Conservation (phyloP, 2,113 vertebrate species). For the Vulpes vulpes region DNA sequence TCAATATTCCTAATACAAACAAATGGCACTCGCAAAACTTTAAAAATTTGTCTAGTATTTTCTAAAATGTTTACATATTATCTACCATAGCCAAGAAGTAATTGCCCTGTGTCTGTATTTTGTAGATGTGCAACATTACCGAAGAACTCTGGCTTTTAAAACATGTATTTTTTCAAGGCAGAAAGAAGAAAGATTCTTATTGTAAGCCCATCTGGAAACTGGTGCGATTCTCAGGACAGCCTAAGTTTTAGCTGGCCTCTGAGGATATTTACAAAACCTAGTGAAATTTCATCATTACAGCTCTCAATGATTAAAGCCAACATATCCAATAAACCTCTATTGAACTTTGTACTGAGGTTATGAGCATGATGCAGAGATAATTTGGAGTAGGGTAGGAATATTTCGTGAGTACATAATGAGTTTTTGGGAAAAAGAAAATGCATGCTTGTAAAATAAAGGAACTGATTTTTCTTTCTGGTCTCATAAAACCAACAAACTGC, state of each 20-base stretch:
- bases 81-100: not conserved
- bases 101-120: not conserved
- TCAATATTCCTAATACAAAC: not conserved
- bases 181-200: not conserved
- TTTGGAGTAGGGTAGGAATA: not conserved
- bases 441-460: conserved; percentile 54
- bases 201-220: not conserved
- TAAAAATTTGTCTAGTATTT: not conserved
- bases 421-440: conserved; percentile 1
- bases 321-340: conserved; percentile 59
- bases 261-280: conserved; percentile 67
- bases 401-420: conserved; percentile 56
- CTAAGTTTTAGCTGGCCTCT: conserved; percentile 23
- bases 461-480: not conserved
- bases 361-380: conserved; percentile 40
- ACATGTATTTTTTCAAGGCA: not conserved
- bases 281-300: conserved; percentile 66
- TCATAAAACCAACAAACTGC: conserved; percentile 53
- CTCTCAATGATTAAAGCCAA: conserved; percentile 42
- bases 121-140: not conserved
- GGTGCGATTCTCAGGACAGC: not conserved
- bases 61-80: not conserved
- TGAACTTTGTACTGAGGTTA: conserved; percentile 60
- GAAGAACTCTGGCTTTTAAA: conserved; percentile 14
- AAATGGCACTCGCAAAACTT: not conserved